Base-by-base conservation (phyloP, 2,888 invertebrate genomes). In the Drosophila antonietae region DNA sequence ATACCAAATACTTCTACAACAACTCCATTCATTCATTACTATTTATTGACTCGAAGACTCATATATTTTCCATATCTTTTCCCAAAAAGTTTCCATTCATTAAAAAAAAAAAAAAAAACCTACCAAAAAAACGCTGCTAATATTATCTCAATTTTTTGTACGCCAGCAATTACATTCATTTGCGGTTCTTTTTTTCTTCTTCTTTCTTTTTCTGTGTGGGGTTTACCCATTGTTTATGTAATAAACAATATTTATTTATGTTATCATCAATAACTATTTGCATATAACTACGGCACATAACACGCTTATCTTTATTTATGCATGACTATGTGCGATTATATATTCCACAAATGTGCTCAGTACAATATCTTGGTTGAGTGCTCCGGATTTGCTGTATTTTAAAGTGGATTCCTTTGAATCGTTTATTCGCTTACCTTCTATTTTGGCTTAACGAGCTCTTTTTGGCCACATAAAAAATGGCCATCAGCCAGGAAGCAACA, bases 361-460 rank as follows among this genome's bases (percentile, higher is more conserved):
- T 28, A 18, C 43, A 39, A 65, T 66, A 62, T 41, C 37, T 46
- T 47, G 56, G 37, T 28, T 60, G 28, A 44, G 31, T 68, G 64
- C 33, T 51, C 35, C 23, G 20, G 47, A 37, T 41, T 67, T 51
- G n/a, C n/a, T 53, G 63, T 41, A 41, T 41, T 64, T 51, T 65
- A 75, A 70, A 70, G 51, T 46, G 15, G 52, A 41, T 41, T 57
- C 55, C 66, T 33, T 39, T 37, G 60, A 76, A 74, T 69, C 81
- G 87, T 73, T 86, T 88, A 83, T 83, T 77, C 76, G 72, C 66
- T 74, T 73, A 70, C 81, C 74, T 77, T 83, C 56, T 73, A 49
- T 62, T 83, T 78, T 61, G 51, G 70, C 73, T 65, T 81, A 83
- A 87, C 88, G 78, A 87, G 84, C 75, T 72, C 73, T 71, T 68